Base-by-base conservation (phyloP, 1,140 invertebrate genomes). In the Meloidogyne floridensis region DNA sequence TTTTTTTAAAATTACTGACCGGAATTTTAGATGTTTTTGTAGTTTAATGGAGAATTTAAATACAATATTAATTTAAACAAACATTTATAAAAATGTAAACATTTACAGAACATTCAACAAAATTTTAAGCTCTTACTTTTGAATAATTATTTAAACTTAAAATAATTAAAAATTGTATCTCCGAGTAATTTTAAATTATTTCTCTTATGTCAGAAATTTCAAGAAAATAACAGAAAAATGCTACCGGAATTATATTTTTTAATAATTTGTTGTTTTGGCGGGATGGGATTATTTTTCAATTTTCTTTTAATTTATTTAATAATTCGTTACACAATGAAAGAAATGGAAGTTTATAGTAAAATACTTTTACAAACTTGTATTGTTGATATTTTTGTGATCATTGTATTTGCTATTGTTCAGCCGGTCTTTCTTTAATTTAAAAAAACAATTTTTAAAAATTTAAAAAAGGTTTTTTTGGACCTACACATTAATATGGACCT, bases 331-430 rank as follows among this genome's bases (percentile, higher is more conserved):
- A 74, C 43, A 51, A 47, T 54, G 72, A 54, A 15, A 47, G 72
- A 74, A 54, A 74, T 74, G 72, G 5, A 54, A n/a, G 18, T 74
- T 18, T 74, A 74, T 18, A 51, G 10, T 47, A 3, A 6, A 47
- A 74, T 74, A 47, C 18, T 74, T n/a, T 54, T 74, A 47, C 72
- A 74, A 54, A 74, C 72, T 18, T 74, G 72, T 54, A 6, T 47
- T 54, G 72, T 54, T 54, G 72, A 74, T 54, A 47, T 74, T 47
- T 15, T 32, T 54, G 53, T 6, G 7, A 47, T 74, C 0, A 5
- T 32, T 54, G 72, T 18, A n/a, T 51, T 54, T 54, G 5, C 4
- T 18, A 32, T 74, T 47, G 53, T 54, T n/a, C 11, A 18, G n/a
- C 72, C 72, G 4, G 72, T 74, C 7, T n/a, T 11, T 0, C n/a